Evolutionary conservation across 2,797 vertebrate species (phyloP), one percentile per base, ranked within the genome.

Genomic region (Falco naumanni): DNA sequence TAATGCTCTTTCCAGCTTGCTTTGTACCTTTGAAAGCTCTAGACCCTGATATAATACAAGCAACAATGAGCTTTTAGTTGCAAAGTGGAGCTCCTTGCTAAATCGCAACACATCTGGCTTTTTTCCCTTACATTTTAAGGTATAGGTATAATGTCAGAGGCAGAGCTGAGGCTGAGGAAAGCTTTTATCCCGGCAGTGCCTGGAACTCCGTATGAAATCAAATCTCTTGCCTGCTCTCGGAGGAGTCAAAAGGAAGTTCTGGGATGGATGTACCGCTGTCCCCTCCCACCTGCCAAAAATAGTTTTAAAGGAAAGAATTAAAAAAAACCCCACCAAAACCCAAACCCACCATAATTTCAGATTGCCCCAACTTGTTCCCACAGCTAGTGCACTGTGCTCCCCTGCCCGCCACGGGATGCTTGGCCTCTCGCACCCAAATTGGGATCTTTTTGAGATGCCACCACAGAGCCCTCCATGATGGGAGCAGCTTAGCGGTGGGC

Each of bases 181-280:
- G 87, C 95, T 96, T 96, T 96, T 92, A 96, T 95, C 79, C 77
- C 25, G 54, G 84, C 82, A 69, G 81, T 87, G 81, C 53, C 75
- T 96, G 81, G 71, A 94, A 83, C 89, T 84, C 65, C 84, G 93
- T 0, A 3, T 94, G 90, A 95, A 97, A 97, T 95, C 86, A 95
- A 95, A 91, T 96, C 70, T 87, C 81, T 89, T 89, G 71, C 93
- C 71, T 89, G 39, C 64, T 92, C 78, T 94, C 37, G 0, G 53
- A 92, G 92, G 71, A 95, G n/a, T 75, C 75, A 85, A 84, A 85
- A 95, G 84, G 78, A 95, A 89, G 78, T 90, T 96, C 81, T 93
- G 88, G 39, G 60, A 54, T 95, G 45, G 91, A 69, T 71, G 54
- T 75, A 66, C 41, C 1, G 2, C 56, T 87, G 43, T 69, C 56